Evolutionary conservation across 2,888 invertebrate species (phyloP).

Genomic region (Pristionchus arcanus): DNA sequence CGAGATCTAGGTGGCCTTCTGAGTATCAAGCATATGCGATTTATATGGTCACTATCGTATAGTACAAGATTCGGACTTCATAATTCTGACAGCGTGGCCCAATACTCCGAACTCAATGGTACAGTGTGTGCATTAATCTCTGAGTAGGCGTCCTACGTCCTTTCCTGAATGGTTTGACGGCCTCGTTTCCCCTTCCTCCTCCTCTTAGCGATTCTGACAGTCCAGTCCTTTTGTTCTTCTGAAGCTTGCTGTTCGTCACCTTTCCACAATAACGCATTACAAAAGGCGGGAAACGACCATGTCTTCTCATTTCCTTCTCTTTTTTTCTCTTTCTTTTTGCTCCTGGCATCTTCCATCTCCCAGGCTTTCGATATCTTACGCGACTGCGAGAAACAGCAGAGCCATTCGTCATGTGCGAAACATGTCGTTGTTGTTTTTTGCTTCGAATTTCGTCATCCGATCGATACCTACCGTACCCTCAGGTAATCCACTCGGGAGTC

Average conservation of each 20-base stretch:
- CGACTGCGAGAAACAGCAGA: not conserved
- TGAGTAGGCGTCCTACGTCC: too few species aligned
- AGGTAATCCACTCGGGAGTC: slow-evolving; percentile 53
- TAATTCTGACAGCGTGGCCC: too few species aligned
- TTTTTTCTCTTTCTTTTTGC: not conserved
- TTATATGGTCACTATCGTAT: too few species aligned
- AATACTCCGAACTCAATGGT: too few species aligned
- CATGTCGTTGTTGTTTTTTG: not conserved
- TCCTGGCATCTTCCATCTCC: not conserved
- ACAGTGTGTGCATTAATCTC: too few species aligned
- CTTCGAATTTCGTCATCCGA: not conserved
- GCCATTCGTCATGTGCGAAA: not conserved
- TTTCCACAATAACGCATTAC: not conserved
- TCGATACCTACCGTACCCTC: slow-evolving; percentile 15
- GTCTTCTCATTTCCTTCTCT: not conserved
- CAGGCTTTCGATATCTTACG: not conserved
- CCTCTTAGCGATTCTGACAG: too few species aligned
- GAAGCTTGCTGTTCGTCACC: not conserved
- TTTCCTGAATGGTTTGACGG: too few species aligned
- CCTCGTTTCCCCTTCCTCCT: too few species aligned
- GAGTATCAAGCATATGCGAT: too few species aligned
- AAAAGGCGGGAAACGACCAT: not conserved
- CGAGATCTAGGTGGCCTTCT: too few species aligned
- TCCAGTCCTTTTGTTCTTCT: too few species aligned
- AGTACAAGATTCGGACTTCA: too few species aligned